Percentiles rank a stretch among this genome's conserved stretches.
These are phyloP conservation scores for Drosophila ercepeae DNA, from an alignment of 1,140 invertebrate species.

Conservation along the genomic window DNA sequence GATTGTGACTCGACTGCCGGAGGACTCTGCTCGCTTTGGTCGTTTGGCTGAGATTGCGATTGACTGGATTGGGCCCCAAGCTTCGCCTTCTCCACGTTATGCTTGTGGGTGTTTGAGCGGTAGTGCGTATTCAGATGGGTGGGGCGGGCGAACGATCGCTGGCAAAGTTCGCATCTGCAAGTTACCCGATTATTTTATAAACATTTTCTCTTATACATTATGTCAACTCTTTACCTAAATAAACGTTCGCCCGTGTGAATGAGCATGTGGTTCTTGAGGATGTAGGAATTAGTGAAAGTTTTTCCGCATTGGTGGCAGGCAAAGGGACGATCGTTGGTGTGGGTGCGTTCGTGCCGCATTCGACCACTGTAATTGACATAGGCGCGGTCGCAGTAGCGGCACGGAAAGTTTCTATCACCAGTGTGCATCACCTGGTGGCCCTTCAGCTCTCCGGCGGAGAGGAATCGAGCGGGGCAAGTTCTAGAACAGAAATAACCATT, in stretches of 20 bases:
- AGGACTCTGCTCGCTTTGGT: not conserved
- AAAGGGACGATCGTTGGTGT: constrained; percentile 86
- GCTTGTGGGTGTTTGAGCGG: constrained; percentile 68
- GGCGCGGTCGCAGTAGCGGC: constrained; percentile 61
- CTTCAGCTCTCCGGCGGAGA: constrained; percentile 72
- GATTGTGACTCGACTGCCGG: not conserved
- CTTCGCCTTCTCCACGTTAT: constrained; percentile 56
- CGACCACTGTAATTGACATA: constrained; percentile 72
- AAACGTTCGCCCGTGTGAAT: constrained; percentile 69
- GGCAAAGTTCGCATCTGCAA: constrained; percentile 61
- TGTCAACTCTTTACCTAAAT: constrained; percentile 41
- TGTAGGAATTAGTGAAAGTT: constrained; percentile 85
- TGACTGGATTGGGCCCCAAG: not conserved
- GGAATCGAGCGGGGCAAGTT: constrained; percentile 65
- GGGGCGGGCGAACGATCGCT: constrained; percentile 58
- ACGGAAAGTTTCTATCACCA: constrained; percentile 60
- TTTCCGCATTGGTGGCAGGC: constrained; percentile 86
- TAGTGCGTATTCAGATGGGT: constrained; percentile 67
- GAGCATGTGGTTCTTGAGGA: constrained; percentile 71
- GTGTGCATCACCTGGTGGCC: constrained; percentile 71
- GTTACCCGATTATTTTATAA: not conserved
- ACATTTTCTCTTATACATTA: not conserved
- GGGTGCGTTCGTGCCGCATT: constrained; percentile 83
- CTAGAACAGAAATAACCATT: constrained; percentile 6
- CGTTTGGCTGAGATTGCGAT: constrained; percentile 1